Conservation (phyloP, 1,140 invertebrate species). For the Cydia pomonella region DNA sequence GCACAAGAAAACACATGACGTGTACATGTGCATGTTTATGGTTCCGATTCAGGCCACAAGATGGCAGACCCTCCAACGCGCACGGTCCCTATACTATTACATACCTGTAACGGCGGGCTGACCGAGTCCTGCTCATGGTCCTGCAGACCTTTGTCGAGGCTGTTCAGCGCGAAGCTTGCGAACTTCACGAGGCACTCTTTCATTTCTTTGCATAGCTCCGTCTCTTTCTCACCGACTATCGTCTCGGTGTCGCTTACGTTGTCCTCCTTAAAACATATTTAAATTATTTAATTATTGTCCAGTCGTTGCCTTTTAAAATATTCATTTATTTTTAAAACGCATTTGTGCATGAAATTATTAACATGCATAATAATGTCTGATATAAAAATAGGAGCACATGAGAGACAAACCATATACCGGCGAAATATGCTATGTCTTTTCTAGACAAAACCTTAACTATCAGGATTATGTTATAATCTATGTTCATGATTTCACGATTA, state of each 20-base stretch:
- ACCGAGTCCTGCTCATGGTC: constrained; percentile 51
- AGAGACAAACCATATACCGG: background rate
- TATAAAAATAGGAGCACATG: background rate
- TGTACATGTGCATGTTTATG: too few relatives aligned
- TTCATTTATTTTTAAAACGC: too few relatives aligned
- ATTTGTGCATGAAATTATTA: too few relatives aligned
- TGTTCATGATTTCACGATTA: too few relatives aligned
- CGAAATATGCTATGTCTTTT: background rate
- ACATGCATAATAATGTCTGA: too few relatives aligned
- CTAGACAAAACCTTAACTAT: background rate
- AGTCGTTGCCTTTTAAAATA: too few relatives aligned
- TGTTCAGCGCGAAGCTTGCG: constrained; percentile 64
- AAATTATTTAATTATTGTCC: background rate
- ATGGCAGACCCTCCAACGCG: too few relatives aligned
- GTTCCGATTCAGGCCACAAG: too few relatives aligned
- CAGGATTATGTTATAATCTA: too few relatives aligned
- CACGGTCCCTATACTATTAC: too few relatives aligned
- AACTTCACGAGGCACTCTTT: constrained; percentile 72
- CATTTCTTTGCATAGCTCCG: constrained; percentile 68
- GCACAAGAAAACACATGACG: too few relatives aligned
- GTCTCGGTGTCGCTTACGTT: constrained; percentile 69
- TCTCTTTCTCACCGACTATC: constrained; percentile 67
- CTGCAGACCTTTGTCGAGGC: constrained; percentile 42
- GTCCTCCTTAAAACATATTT: constrained; percentile 38
- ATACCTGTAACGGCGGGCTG: constrained; percentile 61